phyloP scores from a whole-genome alignment of 2,113 vertebrate species.

The Verasper variegatus region DNA sequence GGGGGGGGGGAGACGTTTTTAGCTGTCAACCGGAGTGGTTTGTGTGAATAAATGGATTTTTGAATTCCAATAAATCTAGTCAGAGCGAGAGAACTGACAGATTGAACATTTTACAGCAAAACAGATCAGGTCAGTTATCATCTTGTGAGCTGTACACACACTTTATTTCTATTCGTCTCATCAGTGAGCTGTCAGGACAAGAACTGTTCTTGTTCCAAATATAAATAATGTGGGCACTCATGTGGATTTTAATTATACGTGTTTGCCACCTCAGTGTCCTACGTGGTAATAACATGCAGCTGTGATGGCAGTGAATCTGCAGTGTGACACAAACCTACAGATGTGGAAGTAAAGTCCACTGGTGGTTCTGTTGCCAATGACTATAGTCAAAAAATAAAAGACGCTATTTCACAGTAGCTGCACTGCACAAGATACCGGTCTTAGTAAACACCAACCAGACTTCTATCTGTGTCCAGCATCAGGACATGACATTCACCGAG shows the following conservation, averaged over 20 bases:
- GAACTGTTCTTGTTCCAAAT: background rate
- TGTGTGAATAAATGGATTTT: background rate
- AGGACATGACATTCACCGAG: conserved; percentile 17
- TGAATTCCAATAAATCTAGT: background rate
- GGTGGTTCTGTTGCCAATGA: background rate
- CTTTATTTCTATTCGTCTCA: too few relatives aligned
- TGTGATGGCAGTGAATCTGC: background rate
- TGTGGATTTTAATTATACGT: background rate
- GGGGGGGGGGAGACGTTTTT: background rate
- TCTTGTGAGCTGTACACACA: too few relatives aligned
- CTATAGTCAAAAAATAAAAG: too few relatives aligned
- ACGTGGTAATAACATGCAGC: background rate
- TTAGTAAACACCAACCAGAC: too few relatives aligned
- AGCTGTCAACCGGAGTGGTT: too few relatives aligned
- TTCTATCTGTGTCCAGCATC: background rate
- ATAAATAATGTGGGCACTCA: background rate
- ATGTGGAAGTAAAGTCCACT: background rate
- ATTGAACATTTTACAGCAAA: background rate
- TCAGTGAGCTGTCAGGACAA: too few relatives aligned
- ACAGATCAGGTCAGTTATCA: too few relatives aligned
- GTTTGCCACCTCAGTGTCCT: background rate
- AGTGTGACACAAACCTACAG: background rate
- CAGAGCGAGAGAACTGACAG: background rate
- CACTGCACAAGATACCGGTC: too few relatives aligned
- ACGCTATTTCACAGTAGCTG: too few relatives aligned